Evolutionary conservation across 2,113 vertebrate species (phyloP).

Genomic region (Campylomormyrus numenius): DNA sequence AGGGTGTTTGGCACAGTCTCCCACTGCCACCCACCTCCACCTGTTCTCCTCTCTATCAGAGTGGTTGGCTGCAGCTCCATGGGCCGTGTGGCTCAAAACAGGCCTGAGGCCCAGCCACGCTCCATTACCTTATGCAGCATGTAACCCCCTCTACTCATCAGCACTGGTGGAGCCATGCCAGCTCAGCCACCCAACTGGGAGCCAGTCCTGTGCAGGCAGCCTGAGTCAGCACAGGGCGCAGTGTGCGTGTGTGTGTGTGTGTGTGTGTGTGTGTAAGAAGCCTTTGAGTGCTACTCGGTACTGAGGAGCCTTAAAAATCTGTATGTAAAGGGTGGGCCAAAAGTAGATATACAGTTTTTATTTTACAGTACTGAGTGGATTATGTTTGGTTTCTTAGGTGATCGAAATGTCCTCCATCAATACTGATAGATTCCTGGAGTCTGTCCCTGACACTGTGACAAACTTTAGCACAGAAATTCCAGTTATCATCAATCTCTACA

Average conservation of each 20-base stretch:
- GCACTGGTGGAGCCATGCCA: conserved; percentile 21
- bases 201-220: background rate
- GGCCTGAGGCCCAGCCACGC: background rate
- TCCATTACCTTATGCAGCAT: conserved; percentile 18
- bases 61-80: background rate
- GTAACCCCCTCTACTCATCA: conserved; percentile 1
- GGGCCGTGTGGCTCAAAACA: background rate
- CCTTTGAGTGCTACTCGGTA: background rate
- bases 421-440: no score
- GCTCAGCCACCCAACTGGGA: conserved; percentile 7
- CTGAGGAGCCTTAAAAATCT: background rate
- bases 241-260: background rate
- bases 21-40: background rate
- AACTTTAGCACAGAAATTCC: no score
- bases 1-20: background rate
- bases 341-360: no score
- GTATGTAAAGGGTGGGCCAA: background rate
- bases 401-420: no score
- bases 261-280: background rate
- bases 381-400: no score
- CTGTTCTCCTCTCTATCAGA: background rate
- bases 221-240: background rate
- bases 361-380: no score
- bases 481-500: no score
- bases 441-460: no score